phyloP scores from a whole-genome alignment of 2,888 invertebrate species.

The Arctia plantaginis region DNA sequence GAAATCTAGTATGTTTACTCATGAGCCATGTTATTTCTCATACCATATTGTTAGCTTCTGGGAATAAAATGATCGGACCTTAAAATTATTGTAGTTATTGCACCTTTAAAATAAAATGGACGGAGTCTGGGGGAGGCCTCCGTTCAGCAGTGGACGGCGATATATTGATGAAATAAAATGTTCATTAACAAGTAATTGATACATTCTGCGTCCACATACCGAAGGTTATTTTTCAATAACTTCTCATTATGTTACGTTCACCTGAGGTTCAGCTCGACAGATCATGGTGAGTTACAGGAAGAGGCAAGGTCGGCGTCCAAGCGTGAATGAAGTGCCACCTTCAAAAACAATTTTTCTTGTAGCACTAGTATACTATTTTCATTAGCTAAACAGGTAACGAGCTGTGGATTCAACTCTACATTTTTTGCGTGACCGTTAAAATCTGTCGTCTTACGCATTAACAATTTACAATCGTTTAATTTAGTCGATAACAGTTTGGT shows the following conservation, averaged over 20 bases:
- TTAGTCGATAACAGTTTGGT: conserved; percentile 18
- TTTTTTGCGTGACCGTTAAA: conserved; percentile 14
- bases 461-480: conserved; percentile 9
- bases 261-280: conserved; percentile 51
- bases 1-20: conserved; percentile 58
- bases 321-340: conserved; percentile 82
- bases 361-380: conserved; percentile 14
- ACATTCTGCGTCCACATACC: neutral
- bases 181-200: neutral
- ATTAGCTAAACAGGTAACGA: conserved; percentile 28
- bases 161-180: neutral
- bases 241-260: conserved; percentile 14
- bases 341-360: conserved; percentile 67
- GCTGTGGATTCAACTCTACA: conserved; percentile 18
- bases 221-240: conserved; percentile 18
- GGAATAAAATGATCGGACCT: conserved; percentile 27
- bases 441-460: conserved; percentile 13
- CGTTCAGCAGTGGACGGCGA: too few species aligned
- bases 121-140: too few species aligned
- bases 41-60: conserved; percentile 37
- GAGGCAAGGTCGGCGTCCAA: conserved; percentile 83
- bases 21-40: conserved; percentile 48
- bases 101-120: neutral
- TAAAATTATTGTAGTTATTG: neutral
- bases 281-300: conserved; percentile 72